phyloP scores from a whole-genome alignment of 2,888 invertebrate species.

The Encarsia formosa region DNA sequence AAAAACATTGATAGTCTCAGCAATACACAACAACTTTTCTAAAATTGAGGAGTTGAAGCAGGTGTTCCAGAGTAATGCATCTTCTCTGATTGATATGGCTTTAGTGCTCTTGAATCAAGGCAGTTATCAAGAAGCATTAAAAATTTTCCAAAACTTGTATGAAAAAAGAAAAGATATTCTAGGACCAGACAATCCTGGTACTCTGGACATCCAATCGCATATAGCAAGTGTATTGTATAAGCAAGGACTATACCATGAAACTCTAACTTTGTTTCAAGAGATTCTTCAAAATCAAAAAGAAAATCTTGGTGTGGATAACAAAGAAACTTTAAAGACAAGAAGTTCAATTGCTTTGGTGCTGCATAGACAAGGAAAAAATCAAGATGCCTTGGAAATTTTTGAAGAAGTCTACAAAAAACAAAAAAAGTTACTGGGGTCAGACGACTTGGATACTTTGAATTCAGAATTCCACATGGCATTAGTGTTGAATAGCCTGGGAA shows the following conservation, averaged over 20 bases:
- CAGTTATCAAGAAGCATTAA: slow-evolving; percentile 15
- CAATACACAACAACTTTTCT: slow-evolving; percentile 6
- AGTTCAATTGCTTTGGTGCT: neutral
- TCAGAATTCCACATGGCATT: slow-evolving; percentile 15
- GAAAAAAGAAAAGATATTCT: slow-evolving; percentile 17
- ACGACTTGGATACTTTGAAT: slow-evolving; percentile 13
- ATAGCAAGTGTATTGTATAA: slow-evolving; percentile 17
- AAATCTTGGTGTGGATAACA: neutral
- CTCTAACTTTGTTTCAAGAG: neutral
- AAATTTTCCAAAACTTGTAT: slow-evolving; percentile 6
- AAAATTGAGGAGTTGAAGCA: slow-evolving; percentile 4
- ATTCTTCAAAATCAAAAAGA: neutral
- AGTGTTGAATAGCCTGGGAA: slow-evolving; percentile 23
- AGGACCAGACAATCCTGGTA: slow-evolving; percentile 19
- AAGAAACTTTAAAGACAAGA: neutral
- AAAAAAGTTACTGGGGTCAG: slow-evolving; percentile 21
- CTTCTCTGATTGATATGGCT: slow-evolving; percentile 12
- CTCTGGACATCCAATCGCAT: slow-evolving; percentile 19
- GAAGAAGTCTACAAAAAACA: slow-evolving; percentile 23
- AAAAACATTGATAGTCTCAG: slow-evolving; percentile 7
- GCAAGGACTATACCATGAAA: neutral
- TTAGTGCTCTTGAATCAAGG: neutral
- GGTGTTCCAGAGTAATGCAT: slow-evolving; percentile 2
- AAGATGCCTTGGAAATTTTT: slow-evolving; percentile 25
- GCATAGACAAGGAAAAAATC: slow-evolving; percentile 14